A percentile compares a stretch with the other conserved stretches of the same genome.
Conservation (phyloP, 2,888 invertebrate species). For the Taenaris catops region DNA sequence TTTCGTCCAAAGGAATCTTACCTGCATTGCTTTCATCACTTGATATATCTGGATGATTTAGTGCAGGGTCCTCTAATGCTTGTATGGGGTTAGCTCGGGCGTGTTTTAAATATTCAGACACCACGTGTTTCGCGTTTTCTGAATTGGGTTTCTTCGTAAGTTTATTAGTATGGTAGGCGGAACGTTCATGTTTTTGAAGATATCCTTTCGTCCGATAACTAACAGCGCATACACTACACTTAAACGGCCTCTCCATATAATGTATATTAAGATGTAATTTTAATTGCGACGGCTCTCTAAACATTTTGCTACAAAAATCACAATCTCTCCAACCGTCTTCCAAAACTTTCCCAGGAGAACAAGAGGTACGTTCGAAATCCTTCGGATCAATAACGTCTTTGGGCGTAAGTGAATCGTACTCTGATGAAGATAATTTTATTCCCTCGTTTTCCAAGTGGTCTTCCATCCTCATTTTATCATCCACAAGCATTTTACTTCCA, state of each 20-base stretch:
- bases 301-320: conserved; percentile 93
- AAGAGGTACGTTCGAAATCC: conserved; percentile 54
- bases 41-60: conserved; percentile 46
- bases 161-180: conserved; percentile 94
- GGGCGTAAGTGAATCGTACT: conserved; percentile 45
- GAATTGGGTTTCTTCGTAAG: conserved; percentile 85
- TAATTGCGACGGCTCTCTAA: conserved; percentile 83
- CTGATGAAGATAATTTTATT: not conserved
- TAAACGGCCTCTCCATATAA: conserved; percentile 93
- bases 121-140: conserved; percentile 82
- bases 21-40: conserved; percentile 43
- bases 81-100: conserved; percentile 70
- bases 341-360: conserved; percentile 75
- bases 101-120: conserved; percentile 83
- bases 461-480: conserved; percentile 40
- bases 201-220: conserved; percentile 95
- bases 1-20: conserved; percentile 49
- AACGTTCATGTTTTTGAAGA: conserved; percentile 94
- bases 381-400: conserved; percentile 78
- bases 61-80: conserved; percentile 50
- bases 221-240: conserved; percentile 94
- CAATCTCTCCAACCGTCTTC: conserved; percentile 89
- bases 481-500: conserved; percentile 37
- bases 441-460: not conserved
- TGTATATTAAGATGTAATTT: conserved; percentile 97